Base-by-base conservation (phyloP, 1,140 invertebrate genomes). In the Calliphora vicina region DNA sequence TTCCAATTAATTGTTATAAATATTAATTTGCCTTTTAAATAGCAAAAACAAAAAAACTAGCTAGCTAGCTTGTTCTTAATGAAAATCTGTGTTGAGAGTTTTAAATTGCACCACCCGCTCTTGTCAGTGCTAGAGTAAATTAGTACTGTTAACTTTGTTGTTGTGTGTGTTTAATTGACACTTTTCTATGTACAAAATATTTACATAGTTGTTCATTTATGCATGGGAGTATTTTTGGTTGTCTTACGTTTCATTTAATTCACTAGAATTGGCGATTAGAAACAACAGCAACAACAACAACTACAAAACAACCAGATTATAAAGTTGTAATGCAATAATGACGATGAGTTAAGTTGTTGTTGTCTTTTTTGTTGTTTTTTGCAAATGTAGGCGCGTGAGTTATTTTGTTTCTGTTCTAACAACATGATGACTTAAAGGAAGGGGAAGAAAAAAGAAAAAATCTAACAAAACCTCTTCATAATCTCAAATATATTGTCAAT, bases 301-400 rank as follows among this genome's bases (percentile, higher is more conserved):
- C n/a, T n/a, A n/a, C n/a, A n/a, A n/a, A n/a, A n/a, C 50, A 57
- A 23, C 9, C 10, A 25, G 1, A 12, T 67, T 23, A 67, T 6
- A 50, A 5, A 50, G 17, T 50, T 50, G 45, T n/a, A 50, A 50
- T 50, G 12, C 45, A 50, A 50, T 50, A 50, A 50, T 50, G 17
- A 50, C 45, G 45, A 50, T 50, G 45, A 50, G 45, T 50, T 17
- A 50, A 50, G 12, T 50, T 50, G 45, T 23, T 23, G 50, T 57
- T 57, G 15, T 57, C n/a, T 3, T 57, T 57, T n/a, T 57, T n/a
- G 13, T 57, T 15, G 6, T 35, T n/a, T 57, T 57, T 57, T 57
- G 50, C 50, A 67, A 67, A 67, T 67, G 61, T 67, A 67, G 61
- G 61, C 61, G 61, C 61, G 61, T 25, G 61, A 67, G 61, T 67